Conservation (phyloP, 2,888 invertebrate species). For the Embidobia sp. region DNA sequence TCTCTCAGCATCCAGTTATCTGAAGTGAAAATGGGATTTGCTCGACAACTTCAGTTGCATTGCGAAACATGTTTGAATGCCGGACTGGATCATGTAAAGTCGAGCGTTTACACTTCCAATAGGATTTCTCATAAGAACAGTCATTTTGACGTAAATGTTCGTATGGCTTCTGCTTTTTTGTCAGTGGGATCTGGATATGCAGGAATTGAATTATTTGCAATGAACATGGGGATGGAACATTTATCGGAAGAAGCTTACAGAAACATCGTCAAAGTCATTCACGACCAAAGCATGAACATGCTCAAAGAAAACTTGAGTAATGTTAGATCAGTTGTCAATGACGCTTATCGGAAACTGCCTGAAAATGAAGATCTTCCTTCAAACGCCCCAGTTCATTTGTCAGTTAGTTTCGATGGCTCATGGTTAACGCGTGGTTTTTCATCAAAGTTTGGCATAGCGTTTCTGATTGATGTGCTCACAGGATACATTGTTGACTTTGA, state of each 20-base stretch:
- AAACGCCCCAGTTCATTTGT: constrained; percentile 2
- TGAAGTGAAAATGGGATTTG: constrained; percentile 15
- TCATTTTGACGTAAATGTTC: constrained; percentile 15
- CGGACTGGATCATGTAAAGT: constrained; percentile 18
- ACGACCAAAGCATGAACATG: constrained; percentile 12
- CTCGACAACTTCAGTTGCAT: constrained; percentile 4
- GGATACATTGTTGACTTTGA: constrained; percentile 4
- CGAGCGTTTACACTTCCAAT: constrained; percentile 15
- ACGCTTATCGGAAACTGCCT: constrained; percentile 10
- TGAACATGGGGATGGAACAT: constrained; percentile 26
- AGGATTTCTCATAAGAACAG: background rate
- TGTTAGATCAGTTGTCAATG: background rate
- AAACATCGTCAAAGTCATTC: constrained; percentile 9
- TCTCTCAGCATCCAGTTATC: constrained; percentile 6
- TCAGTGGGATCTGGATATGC: constrained; percentile 24
- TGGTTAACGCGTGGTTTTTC: constrained; percentile 9
- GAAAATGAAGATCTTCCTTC: constrained; percentile 16
- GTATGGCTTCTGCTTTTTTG: constrained; percentile 11
- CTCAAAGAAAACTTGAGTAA: constrained; percentile 17
- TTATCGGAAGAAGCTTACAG: constrained; percentile 10
- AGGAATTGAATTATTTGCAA: constrained; percentile 10
- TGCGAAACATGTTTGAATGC: constrained; percentile 19
- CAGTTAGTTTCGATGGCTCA: constrained; percentile 12
- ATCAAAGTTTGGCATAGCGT: constrained; percentile 11
- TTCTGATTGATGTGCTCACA: constrained; percentile 8